Percentiles rank a stretch among this genome's conserved stretches.
Conservation (phyloP, 1,140 invertebrate species). For the Caerostris extrusa region DNA sequence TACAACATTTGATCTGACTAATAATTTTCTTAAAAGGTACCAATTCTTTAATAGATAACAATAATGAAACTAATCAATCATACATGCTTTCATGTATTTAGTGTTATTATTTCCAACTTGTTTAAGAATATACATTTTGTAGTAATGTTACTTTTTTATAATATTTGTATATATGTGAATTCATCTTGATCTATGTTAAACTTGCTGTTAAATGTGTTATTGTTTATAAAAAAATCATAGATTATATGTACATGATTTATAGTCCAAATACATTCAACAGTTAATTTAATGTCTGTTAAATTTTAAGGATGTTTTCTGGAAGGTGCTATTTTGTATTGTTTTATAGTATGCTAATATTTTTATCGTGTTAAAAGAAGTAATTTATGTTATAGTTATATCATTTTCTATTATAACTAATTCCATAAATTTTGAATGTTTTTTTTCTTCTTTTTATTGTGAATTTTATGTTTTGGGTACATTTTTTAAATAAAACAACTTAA, state of each 20-base stretch:
- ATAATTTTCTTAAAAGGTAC: constrained; percentile 83
- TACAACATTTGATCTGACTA: constrained; percentile 94
- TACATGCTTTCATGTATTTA: not conserved
- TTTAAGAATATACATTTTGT: not conserved
- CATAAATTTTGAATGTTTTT: no score
- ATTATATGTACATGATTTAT: not conserved
- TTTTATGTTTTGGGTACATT: no score
- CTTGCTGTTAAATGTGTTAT: not conserved
- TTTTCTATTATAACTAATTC: no score
- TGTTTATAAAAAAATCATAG: not conserved
- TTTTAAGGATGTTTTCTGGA: not conserved
- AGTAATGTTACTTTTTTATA: not conserved
- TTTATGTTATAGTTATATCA: no score
- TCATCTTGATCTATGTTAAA: not conserved
- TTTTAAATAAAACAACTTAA: no score
- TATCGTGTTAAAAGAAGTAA: no score
- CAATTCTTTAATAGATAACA: not conserved
- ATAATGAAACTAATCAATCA: not conserved
- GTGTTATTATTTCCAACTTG: not conserved
- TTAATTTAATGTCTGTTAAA: not conserved
- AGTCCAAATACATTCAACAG: not conserved
- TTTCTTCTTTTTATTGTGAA: no score
- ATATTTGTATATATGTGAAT: not conserved
- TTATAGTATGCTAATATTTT: not conserved
- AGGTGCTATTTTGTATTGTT: constrained; percentile 18